A percentile compares a stretch with the other conserved stretches of the same genome.
phyloP scores from a whole-genome alignment of 2,797 vertebrate species.

The Potorous gilbertii region DNA sequence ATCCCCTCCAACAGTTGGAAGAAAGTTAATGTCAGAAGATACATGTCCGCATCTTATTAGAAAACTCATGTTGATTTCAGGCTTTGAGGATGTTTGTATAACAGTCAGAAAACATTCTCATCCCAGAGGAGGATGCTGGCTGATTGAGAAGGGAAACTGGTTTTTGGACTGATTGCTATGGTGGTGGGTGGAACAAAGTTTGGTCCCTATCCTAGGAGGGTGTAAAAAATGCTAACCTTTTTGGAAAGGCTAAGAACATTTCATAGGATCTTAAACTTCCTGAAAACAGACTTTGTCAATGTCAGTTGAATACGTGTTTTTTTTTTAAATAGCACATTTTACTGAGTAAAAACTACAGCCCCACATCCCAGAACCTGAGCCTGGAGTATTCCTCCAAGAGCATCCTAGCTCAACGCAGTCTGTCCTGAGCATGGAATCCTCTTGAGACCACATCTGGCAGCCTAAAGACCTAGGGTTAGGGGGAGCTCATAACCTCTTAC shows the following conservation, averaged over 20 bases:
- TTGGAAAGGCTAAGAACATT: neutral
- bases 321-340: neutral
- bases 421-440: neutral
- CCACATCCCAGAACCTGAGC: neutral
- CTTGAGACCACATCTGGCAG: neutral
- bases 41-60: neutral
- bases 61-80: neutral
- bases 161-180: neutral
- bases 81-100: neutral
- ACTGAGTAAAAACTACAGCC: neutral
- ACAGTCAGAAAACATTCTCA: neutral
- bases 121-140: neutral
- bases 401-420: neutral
- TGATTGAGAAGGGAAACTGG: neutral
- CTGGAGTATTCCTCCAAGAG: neutral
- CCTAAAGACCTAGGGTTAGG: neutral
- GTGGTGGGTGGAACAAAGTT: neutral
- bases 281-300: neutral
- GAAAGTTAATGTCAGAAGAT: neutral
- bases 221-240: neutral
- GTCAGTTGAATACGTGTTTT: neutral
- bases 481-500: neutral
- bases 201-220: neutral
- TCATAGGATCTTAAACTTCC: neutral
- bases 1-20: neutral